Base-by-base conservation (phyloP, 1,140 invertebrate genomes). In the Pomacea maculata region DNA sequence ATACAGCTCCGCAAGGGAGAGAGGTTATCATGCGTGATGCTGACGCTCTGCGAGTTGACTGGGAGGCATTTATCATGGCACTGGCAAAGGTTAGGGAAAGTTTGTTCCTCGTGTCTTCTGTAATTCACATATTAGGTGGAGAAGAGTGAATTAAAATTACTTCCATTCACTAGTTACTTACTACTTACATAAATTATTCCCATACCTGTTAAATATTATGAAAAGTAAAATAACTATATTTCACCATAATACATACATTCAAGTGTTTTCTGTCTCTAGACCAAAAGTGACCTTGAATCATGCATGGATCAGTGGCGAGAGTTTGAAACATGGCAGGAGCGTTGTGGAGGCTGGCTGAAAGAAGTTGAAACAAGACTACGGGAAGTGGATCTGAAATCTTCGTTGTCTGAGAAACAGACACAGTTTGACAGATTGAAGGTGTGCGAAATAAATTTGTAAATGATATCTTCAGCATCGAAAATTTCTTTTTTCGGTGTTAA, bases 351-450 rank as follows among this genome's bases (percentile, higher is more conserved):
- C n/a, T 98, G 97, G 97, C 94, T 98, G 75, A 94, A 96, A 84
- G 95, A 96, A 83, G 95, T 96, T 2, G 97, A 98, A 87, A 95
- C 94, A 54, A 95, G 95, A 88, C 93, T 98, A 25, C 96, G 98
- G 89, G 95, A 96, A 15, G 94, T 97, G 19, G 96, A 98, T 89
- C 92, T 98, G 34, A 97, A 97, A 88, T 93, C 95, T 19, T 96
- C 95, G 15, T 92, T 96, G 21, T 87, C 93, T 21, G 96, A 97
- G 84, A 98, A 98, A 91, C 95, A 96, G 88, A 92, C 94, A 21
- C 96, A 97, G 84, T 92, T 97, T 21, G 95, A 97, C 79, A 93
- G 93, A 79, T 92, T 98, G 29, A 93, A 93, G 87, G 92, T 92
- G 86, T n/a, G 17, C 29, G 21, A 9, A 65, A 72, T 57, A 52